phyloP scores from a whole-genome alignment of 1,140 invertebrate genomes.

The Dysdera silvatica region DNA sequence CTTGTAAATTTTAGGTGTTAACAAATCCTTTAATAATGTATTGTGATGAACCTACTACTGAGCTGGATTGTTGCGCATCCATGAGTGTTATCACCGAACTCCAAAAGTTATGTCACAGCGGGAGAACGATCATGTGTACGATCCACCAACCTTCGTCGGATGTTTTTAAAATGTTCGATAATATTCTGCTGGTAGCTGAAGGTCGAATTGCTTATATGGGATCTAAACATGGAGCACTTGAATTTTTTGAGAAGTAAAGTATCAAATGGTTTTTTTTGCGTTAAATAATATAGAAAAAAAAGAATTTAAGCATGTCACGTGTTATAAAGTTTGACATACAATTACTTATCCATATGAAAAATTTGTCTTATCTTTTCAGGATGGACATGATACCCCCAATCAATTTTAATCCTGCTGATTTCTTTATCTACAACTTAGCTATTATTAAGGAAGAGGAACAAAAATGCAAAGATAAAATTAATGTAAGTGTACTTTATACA shows the following conservation, averaged over 20 bases:
- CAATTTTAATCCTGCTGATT: constrained; percentile 94
- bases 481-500: no score
- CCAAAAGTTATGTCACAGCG: constrained; percentile 58
- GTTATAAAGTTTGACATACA: no score
- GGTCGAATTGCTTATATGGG: constrained; percentile 86
- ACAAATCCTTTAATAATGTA: constrained; percentile 92
- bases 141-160: constrained; percentile 96
- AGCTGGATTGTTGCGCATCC: constrained; percentile 88
- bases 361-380: no score
- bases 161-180: constrained; percentile 84
- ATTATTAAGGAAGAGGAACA: constrained; percentile 73
- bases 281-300: no score
- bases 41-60: constrained; percentile 91
- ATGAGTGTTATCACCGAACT: constrained; percentile 79
- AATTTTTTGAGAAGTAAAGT: constrained; percentile 73
- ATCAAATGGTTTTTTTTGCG: no score
- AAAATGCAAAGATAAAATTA: constrained; percentile 44
- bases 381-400: no score
- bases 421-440: constrained; percentile 83
- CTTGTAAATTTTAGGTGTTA: no score
- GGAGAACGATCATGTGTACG: constrained; percentile 86
- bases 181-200: constrained; percentile 80
- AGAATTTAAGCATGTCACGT: no score
- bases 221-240: constrained; percentile 61
- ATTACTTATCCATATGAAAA: no score